These are phyloP conservation scores for Hydrolagus affinis DNA, from an alignment of 2,113 vertebrate species.

Conservation along the genomic window DNA sequence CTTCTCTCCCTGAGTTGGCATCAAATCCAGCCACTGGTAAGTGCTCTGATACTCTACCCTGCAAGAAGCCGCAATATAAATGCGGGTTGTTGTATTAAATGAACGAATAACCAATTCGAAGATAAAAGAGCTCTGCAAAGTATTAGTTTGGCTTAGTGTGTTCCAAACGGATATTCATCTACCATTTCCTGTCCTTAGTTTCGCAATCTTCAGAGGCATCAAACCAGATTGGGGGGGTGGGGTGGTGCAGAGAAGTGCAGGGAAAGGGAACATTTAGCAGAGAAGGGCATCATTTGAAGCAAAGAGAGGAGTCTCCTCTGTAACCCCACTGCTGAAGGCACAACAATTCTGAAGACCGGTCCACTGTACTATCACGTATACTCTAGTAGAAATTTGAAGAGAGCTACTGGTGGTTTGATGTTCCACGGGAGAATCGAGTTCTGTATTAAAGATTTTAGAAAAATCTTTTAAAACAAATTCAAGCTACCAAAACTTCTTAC, in stretches of 20 bases:
- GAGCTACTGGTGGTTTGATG: background rate
- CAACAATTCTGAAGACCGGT: background rate
- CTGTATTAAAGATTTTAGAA: background rate
- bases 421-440: background rate
- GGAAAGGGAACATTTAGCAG: no score
- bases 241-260: no score
- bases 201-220: background rate
- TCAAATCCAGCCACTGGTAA: no score
- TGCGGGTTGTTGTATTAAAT: background rate
- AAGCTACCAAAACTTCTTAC: no score
- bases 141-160: slow-evolving; percentile 14
- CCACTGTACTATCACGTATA: background rate
- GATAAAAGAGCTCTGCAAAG: background rate
- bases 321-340: background rate
- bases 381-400: background rate
- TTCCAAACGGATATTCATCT: background rate
- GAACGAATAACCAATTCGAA: background rate
- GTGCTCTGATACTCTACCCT: no score
- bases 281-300: no score
- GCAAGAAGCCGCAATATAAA: no score
- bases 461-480: background rate
- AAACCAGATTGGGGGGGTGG: background rate
- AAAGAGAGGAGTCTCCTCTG: no score
- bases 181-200: background rate
- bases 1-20: no score